Conservation (phyloP, 2,113 vertebrate genomes). For the Archocentrus centrarchus region DNA sequence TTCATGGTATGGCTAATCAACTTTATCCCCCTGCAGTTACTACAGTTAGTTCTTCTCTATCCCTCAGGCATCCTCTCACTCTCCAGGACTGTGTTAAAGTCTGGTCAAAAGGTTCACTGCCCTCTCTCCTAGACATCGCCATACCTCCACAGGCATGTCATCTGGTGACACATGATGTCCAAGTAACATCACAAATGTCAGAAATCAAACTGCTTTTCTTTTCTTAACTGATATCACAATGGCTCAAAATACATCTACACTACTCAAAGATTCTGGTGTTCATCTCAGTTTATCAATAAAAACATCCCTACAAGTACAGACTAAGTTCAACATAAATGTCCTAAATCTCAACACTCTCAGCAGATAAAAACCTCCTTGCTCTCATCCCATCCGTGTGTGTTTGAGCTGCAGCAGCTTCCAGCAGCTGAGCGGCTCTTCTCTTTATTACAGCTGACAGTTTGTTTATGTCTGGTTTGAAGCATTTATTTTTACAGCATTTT, state of each 20-base stretch:
- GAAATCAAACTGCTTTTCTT: background rate
- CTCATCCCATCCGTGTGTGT: background rate
- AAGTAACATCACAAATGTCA: background rate
- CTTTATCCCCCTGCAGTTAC: too few relatives aligned
- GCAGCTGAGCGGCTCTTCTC: conserved; percentile 29
- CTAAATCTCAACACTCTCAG: background rate
- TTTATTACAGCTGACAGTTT: conserved; percentile 55
- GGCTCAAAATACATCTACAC: background rate
- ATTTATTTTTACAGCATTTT: conserved; percentile 41
- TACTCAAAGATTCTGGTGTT: background rate
- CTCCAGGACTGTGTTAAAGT: too few relatives aligned
- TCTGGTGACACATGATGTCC: background rate
- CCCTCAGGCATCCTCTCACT: too few relatives aligned
- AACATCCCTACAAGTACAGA: background rate
- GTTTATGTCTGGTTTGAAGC: conserved; percentile 43
- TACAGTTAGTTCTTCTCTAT: too few relatives aligned
- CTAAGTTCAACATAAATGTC: conserved; percentile 2
- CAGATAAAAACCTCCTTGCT: background rate
- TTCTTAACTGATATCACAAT: background rate
- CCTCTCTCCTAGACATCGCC: too few relatives aligned
- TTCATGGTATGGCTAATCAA: too few relatives aligned
- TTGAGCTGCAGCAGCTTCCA: conserved; percentile 15
- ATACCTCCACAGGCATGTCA: too few relatives aligned
- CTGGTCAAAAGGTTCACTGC: too few relatives aligned
- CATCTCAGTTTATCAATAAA: background rate